These are phyloP conservation scores for Hystrix brachyura DNA, from an alignment of 2,113 vertebrate genomes.

Conservation along the genomic window DNA sequence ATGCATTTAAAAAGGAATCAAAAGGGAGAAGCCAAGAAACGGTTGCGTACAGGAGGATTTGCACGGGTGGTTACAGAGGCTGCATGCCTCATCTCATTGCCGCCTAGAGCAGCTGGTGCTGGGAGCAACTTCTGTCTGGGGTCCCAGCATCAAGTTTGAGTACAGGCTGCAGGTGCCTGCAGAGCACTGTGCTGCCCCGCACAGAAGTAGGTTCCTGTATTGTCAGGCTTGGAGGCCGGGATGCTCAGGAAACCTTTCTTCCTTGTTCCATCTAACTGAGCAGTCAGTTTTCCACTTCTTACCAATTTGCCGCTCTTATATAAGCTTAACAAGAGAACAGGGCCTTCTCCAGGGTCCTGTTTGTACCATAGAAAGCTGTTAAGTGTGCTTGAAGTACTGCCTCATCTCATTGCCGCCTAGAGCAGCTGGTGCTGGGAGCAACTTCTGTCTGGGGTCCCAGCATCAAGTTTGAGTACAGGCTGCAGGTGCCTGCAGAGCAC, in stretches of 20 bases:
- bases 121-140: neutral
- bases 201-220: slow-evolving; percentile 53
- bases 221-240: neutral
- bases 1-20: neutral
- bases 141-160: neutral
- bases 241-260: slow-evolving; percentile 45
- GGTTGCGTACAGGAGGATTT: neutral
- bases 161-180: slow-evolving; percentile 16
- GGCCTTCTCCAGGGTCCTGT: neutral
- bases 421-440: too few species aligned
- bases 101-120: neutral
- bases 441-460: too few species aligned
- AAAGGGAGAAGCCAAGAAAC: neutral
- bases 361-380: slow-evolving; percentile 4
- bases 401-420: too few species aligned
- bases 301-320: neutral
- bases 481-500: neutral
- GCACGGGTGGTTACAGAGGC: neutral
- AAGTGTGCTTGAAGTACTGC: neutral
- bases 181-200: neutral
- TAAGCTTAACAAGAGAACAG: neutral
- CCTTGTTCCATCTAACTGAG: slow-evolving; percentile 29
- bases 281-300: slow-evolving; percentile 28
- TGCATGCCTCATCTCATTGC: neutral
- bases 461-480: slow-evolving; percentile 3